Base-by-base conservation (phyloP, 2,888 invertebrate genomes). In the Antitype chi region DNA sequence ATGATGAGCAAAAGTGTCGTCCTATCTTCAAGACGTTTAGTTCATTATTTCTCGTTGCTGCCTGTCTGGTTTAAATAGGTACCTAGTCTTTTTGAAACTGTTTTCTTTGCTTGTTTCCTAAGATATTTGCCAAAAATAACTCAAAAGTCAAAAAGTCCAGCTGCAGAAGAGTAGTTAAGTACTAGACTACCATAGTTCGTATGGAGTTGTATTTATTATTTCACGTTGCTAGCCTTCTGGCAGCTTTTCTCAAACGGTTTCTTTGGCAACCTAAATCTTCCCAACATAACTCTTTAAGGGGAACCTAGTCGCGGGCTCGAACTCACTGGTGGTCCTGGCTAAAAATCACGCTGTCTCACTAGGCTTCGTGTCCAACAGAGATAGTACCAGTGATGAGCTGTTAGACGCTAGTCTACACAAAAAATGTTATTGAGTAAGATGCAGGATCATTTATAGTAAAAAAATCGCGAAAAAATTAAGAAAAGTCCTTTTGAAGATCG, bases 1-100 rank as follows among this genome's bases (percentile, higher is more conserved):
- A 80, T 67, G 80, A 75, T 80, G 84, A 82, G 49, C 60, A 80
- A 60, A 74, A 69, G 28, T 49, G 55, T 72, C n/a, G 38, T 53
- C 49, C 11, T 82, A 77, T 52, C 67, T 68, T 63, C 67, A 82
- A 77, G 53, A 47, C 62, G 47, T 78, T 78, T 64, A 63, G 67
- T 59, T 55, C 70, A 77, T 70, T 80, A 70, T 32, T 70, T 66
- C 57, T 70, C 49, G 63, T 32, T 49, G 55, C n/a, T 64, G 63
- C 13, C 11, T n/a, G 38, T 59, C 43, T 70, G 17, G 20, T 25
- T 67, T 62, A 38, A 47, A 38, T 59, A n/a, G n/a, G n/a, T n/a
- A 38, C 38, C 38, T 38, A 38, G 43, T 62, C 32, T 67, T 47
- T n/a, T 6, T 43, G 28, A 32, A 32, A 63, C 1, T 8, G 11